Evolutionary conservation across 1,140 invertebrate species (phyloP).

Genomic region (Drosophila pseudoobscura): DNA sequence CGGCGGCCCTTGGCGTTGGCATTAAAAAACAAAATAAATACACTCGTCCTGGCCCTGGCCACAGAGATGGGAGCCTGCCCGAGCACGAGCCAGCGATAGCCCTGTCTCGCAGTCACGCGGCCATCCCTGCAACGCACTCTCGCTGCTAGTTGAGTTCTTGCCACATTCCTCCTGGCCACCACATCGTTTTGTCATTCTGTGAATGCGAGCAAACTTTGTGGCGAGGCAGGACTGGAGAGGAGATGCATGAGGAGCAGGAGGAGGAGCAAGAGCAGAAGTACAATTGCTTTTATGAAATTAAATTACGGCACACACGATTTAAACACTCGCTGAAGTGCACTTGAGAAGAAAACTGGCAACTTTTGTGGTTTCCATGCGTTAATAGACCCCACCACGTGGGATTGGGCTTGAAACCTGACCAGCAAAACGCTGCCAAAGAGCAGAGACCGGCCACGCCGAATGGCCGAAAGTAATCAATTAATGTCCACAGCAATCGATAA

Average conservation of each 20-base stretch:
- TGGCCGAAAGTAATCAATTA: conserved; percentile 50
- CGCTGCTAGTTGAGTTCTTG: conserved; percentile 24
- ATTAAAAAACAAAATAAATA: conserved; percentile 72
- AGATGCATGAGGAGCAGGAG: too few species aligned
- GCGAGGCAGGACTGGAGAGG: neutral
- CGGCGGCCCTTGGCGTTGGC: conserved; percentile 47
- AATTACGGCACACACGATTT: conserved; percentile 67
- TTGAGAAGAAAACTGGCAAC: conserved; percentile 16
- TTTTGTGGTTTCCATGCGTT: conserved; percentile 7
- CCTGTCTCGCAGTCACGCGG: conserved; percentile 13
- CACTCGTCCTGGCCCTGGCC: conserved; percentile 10
- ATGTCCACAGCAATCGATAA: conserved; percentile 30
- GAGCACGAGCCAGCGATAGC: neutral
- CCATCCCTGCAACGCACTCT: conserved; percentile 9
- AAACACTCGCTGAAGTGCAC: conserved; percentile 29
- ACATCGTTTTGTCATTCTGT: conserved; percentile 69
- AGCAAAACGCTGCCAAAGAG: neutral
- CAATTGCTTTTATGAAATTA: conserved; percentile 80
- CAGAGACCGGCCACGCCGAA: conserved; percentile 16
- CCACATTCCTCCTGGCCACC: conserved; percentile 40
- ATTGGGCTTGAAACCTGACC: neutral
- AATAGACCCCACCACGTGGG: neutral
- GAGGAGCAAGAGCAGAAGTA: conserved; percentile 27
- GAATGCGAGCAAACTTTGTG: conserved; percentile 58
- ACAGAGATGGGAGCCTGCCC: conserved; percentile 26